Conservation (phyloP, 2,113 vertebrate species). For the Centropristis striata region DNA sequence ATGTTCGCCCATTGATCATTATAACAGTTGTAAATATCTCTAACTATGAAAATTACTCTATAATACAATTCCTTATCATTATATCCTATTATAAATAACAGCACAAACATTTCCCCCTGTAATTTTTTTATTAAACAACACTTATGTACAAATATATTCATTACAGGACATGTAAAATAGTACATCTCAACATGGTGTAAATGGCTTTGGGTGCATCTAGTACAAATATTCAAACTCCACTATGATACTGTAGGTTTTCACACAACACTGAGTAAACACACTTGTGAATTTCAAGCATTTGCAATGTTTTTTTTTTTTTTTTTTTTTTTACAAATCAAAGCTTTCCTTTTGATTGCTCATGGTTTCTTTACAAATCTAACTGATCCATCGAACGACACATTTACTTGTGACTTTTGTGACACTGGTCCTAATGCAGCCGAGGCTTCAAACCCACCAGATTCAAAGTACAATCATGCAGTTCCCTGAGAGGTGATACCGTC, state of each 20-base stretch:
- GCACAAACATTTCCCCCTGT: not conserved
- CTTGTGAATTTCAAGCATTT: conserved; percentile 63
- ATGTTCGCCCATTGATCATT: not conserved
- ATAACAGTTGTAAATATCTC: no score
- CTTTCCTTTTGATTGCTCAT: conserved; percentile 40
- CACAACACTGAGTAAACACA: conserved; percentile 66
- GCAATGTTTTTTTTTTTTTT: conserved; percentile 28
- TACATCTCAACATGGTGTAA: conserved; percentile 72
- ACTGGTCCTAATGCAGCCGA: conserved; percentile 26
- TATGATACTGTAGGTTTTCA: conserved; percentile 59
- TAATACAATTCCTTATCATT: no score
- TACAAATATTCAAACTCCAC: conserved; percentile 75
- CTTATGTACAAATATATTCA: conserved; percentile 78
- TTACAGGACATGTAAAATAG: conserved; percentile 80
- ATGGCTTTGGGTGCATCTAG: conserved; percentile 75
- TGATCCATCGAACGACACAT: conserved; percentile 23
- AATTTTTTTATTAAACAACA: conserved; percentile 84
- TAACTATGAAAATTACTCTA: no score
- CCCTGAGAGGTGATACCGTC: conserved; percentile 75
- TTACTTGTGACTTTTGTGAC: conserved; percentile 5
- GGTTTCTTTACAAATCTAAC: conserved; percentile 27
- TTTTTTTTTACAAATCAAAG: conserved; percentile 12
- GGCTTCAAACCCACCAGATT: conserved; percentile 43
- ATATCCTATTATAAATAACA: not conserved
- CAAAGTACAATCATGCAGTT: conserved; percentile 80